phyloP scores from a whole-genome alignment of 2,888 invertebrate species.

The Pegoplata infirma region DNA sequence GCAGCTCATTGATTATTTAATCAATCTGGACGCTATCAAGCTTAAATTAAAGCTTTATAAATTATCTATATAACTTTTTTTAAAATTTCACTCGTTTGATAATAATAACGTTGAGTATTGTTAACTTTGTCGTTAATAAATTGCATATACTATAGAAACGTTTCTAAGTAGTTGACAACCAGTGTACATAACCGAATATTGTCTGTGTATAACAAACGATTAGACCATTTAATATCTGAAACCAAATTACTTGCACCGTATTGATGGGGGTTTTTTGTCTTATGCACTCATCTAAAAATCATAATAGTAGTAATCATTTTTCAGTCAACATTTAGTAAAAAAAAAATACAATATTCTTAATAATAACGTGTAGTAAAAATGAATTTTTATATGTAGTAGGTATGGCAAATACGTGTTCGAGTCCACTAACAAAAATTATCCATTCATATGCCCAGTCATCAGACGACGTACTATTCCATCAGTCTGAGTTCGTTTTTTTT shows the following conservation, averaged over 20 bases:
- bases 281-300: slow-evolving; percentile 6
- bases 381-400: slow-evolving; percentile 3
- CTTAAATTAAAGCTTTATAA: too few relatives aligned
- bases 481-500: too few relatives aligned
- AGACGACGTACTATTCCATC: too few relatives aligned
- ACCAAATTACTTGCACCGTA: slow-evolving; percentile 35
- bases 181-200: neutral
- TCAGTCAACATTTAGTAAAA: neutral
- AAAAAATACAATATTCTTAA: slow-evolving; percentile 15
- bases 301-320: slow-evolving; percentile 21
- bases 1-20: too few relatives aligned
- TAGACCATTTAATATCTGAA: slow-evolving; percentile 32
- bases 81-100: too few relatives aligned
- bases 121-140: too few relatives aligned
- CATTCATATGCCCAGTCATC: neutral
- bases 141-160: too few relatives aligned
- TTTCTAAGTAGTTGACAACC: too few relatives aligned
- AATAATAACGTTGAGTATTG: too few relatives aligned
- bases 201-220: slow-evolving; percentile 16
- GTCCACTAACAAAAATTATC: neutral
- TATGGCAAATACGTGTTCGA: slow-evolving; percentile 8
- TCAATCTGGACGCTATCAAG: too few relatives aligned
- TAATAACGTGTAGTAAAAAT: slow-evolving; percentile 28
- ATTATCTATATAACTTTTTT: too few relatives aligned
- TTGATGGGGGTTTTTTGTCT: slow-evolving; percentile 18